Conservation (phyloP, 2,888 invertebrate genomes). For the Clunio marinus region DNA sequence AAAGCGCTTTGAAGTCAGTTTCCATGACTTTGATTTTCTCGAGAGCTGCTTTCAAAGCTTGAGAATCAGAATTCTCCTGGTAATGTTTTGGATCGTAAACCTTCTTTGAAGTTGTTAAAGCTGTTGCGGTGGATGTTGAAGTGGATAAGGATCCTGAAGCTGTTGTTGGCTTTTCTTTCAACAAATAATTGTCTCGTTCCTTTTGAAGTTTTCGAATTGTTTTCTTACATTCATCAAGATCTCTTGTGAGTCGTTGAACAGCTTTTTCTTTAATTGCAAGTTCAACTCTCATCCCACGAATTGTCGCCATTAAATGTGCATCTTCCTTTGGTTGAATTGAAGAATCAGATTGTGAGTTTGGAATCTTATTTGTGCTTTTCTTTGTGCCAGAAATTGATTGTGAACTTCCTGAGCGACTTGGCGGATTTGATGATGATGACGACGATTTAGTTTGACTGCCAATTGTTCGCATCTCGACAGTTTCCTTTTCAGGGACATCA, state of each 20-base stretch:
- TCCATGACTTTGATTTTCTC: constrained; percentile 69
- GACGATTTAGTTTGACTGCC: constrained; percentile 47
- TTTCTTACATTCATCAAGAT: constrained; percentile 70
- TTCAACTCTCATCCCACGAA: constrained; percentile 72
- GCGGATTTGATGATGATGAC: constrained; percentile 19
- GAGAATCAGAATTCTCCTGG: constrained; percentile 48
- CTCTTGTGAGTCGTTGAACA: constrained; percentile 66
- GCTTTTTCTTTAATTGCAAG: constrained; percentile 69
- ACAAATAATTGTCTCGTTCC: constrained; percentile 61
- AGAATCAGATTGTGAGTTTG: constrained; percentile 56
- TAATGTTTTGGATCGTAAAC: constrained; percentile 50
- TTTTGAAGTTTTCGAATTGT: constrained; percentile 71
- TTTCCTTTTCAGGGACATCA: constrained; percentile 46
- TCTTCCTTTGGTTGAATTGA: constrained; percentile 46
- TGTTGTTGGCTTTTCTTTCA: constrained; percentile 35
- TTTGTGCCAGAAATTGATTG: constrained; percentile 20
- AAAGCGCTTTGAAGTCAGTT: constrained; percentile 69
- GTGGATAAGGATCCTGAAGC: no score
- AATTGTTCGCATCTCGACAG: constrained; percentile 42
- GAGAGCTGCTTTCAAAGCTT: constrained; percentile 50
- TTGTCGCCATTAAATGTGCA: constrained; percentile 71
- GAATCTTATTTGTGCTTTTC: constrained; percentile 50
- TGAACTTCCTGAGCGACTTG: constrained; percentile 14
- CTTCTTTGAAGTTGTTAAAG: constrained; percentile 46
- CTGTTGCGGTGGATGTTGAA: no score